phyloP scores from a whole-genome alignment of 2,113 vertebrate species.

The Rhineura floridana region DNA sequence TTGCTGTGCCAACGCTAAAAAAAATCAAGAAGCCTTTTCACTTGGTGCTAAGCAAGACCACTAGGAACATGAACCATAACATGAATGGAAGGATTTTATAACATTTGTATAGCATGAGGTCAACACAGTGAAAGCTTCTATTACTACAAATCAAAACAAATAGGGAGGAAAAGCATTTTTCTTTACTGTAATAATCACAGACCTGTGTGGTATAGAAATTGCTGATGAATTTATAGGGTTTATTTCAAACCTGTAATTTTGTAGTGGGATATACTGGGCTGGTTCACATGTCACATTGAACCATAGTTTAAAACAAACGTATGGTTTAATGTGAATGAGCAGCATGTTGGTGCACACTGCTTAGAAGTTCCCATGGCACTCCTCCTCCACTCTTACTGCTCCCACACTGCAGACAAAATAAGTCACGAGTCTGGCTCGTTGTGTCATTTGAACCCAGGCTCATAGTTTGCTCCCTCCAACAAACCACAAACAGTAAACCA shows the following conservation, averaged over 20 bases:
- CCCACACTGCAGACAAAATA: too few relatives aligned
- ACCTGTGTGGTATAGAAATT: slow-evolving; percentile 45
- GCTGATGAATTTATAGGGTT: slow-evolving; percentile 18
- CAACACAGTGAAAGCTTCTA: background rate
- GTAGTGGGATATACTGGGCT: background rate
- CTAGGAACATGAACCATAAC: background rate
- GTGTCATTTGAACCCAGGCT: too few relatives aligned
- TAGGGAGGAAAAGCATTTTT: slow-evolving; percentile 43
- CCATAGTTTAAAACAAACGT: too few relatives aligned
- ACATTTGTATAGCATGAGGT: background rate
- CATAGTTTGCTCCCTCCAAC: too few relatives aligned
- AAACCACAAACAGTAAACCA: too few relatives aligned
- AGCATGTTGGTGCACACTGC: too few relatives aligned
- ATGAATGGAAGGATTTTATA: background rate
- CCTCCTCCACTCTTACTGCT: too few relatives aligned
- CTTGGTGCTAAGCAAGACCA: background rate
- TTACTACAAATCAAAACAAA: slow-evolving; percentile 17
- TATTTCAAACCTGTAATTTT: slow-evolving; percentile 37
- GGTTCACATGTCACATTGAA: too few relatives aligned
- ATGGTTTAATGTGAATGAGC: too few relatives aligned
- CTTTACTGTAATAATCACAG: slow-evolving; percentile 52
- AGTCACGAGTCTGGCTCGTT: too few relatives aligned
- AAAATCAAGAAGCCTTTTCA: background rate
- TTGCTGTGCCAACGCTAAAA: background rate
- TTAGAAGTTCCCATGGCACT: too few relatives aligned